These are phyloP conservation scores for Plectropomus leopardus DNA, from an alignment of 2,113 vertebrate genomes.

Conservation along the genomic window DNA sequence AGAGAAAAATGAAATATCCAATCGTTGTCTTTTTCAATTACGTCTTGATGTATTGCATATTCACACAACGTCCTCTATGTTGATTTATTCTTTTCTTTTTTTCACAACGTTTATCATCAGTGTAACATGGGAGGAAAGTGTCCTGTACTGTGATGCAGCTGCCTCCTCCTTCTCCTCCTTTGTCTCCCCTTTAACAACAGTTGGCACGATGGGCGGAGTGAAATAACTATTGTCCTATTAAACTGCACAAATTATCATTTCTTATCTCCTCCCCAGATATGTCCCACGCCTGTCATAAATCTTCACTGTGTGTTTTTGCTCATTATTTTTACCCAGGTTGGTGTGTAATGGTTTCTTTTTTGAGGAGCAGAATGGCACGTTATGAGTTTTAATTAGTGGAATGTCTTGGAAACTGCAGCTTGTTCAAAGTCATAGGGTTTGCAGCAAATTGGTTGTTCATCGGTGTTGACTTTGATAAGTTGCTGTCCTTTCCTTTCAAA, in stretches of 20 bases:
- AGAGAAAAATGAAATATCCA: conserved; percentile 29
- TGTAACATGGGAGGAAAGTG: conserved; percentile 23
- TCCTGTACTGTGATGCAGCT: not conserved
- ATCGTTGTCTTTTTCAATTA: conserved; percentile 47
- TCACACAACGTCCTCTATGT: conserved; percentile 13
- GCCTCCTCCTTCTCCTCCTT: not conserved
- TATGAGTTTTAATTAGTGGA: conserved; percentile 41
- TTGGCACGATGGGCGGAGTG: conserved; percentile 26
- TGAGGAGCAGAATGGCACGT: conserved; percentile 1
- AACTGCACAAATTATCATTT: conserved; percentile 58
- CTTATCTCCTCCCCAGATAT: conserved; percentile 54
- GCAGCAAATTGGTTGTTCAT: not conserved
- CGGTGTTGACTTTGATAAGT: conserved; percentile 13
- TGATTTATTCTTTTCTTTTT: conserved; percentile 36
- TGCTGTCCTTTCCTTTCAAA: not conserved
- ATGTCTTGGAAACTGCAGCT: conserved; percentile 20
- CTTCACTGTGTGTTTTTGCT: conserved; percentile 31
- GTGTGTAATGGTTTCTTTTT: conserved; percentile 41
- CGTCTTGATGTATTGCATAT: not conserved
- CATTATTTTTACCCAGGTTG: conserved; percentile 46
- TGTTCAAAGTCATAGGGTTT: conserved; percentile 23
- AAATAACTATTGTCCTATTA: conserved; percentile 55
- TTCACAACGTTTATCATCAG: conserved; percentile 4
- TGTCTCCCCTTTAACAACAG: conserved; percentile 16
- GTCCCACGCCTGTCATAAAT: conserved; percentile 67